Evolutionary conservation across 2,888 invertebrate species (phyloP), one percentile per base, ranked within the genome.

Genomic region (Apodemia hepburni): DNA sequence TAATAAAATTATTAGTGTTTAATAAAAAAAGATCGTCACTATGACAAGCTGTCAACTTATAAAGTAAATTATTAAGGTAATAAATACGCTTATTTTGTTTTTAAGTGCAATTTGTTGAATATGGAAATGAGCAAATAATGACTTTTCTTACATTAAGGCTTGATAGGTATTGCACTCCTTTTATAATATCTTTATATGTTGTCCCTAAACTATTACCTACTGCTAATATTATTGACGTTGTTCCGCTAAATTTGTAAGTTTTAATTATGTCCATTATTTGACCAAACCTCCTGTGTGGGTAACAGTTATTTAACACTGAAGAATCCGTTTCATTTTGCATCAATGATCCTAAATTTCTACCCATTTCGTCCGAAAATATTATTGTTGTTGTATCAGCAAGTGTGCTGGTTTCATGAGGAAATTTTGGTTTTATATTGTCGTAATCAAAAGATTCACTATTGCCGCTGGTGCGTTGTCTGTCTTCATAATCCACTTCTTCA

Each of bases 121-220:
- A 17, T 47, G 47, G 17, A 47, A 47, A 47, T 45, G n/a, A 45
- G 45, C 45, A 45, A n/a, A 45, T 6, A 7, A 45, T 47, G n/a
- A 47, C 17, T 47, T 47, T 47, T 47, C 17, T 47, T 47, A 47
- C 47, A 6, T 4, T 47, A 47, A 47, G 47, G n/a, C 17, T 47
- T 6, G 47, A 47, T n/a, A 47, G 17, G 4, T 47, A 47, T 6
- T 17, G 15, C n/a, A 47, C 7, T 47, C 47, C 17, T 7, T 17
- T 47, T 47, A 47, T n/a, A 47, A 47, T 17, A 47, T n/a, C 47
- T 47, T 47, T 47, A n/a, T 9, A n/a, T 7, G 47, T 47, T 17
- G 47, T 47, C 17, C 47, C 47, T 47, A 47, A 47, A 47, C 47
- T 47, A 47, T 47, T 47, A 5, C 47, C 47, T 47, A 47, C 47